Conservation (phyloP, 2,888 invertebrate species). For the Scelioninae gen. 1 region DNA sequence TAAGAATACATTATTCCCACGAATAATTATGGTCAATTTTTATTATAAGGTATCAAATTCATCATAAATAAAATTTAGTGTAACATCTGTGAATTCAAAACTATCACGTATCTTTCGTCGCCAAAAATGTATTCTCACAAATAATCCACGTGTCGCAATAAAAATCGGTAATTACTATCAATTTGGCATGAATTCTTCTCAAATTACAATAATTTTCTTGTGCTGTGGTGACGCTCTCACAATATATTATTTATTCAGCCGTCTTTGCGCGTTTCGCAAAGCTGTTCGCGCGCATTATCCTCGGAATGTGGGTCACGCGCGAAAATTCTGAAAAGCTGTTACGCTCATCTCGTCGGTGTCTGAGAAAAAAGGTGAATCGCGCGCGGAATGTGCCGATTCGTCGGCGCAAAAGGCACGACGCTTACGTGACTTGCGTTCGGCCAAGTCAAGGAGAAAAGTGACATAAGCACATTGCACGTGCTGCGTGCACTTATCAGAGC, state of each 20-base stretch:
- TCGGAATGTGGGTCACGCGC: conserved; percentile 46
- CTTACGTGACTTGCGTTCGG: conserved; percentile 66
- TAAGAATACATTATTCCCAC: too few relatives aligned
- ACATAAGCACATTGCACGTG: conserved; percentile 67
- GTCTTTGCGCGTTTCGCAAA: conserved; percentile 23
- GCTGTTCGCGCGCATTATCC: conserved; percentile 7
- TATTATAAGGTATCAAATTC: too few relatives aligned
- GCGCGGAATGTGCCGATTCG: conserved; percentile 65
- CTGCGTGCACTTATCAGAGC: conserved; percentile 49
- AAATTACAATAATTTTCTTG: conserved; percentile 12
- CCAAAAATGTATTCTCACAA: conserved; percentile 2
- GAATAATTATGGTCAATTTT: too few relatives aligned
- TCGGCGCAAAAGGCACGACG: conserved; percentile 60
- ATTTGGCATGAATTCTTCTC: too few relatives aligned
- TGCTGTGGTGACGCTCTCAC: not conserved
- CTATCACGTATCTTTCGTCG: too few relatives aligned
- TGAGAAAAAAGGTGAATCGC: too few relatives aligned
- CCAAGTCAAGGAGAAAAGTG: conserved; percentile 38
- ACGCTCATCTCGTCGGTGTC: conserved; percentile 31
- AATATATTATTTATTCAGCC: conserved; percentile 6
- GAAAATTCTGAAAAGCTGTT: conserved; percentile 58
- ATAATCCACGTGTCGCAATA: conserved; percentile 2
- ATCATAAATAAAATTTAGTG: too few relatives aligned
- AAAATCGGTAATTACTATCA: conserved; percentile 24
- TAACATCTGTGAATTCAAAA: too few relatives aligned